These are phyloP conservation scores for Thryonomys swinderianus DNA, from an alignment of 2,113 vertebrate genomes.

Conservation along the genomic window DNA sequence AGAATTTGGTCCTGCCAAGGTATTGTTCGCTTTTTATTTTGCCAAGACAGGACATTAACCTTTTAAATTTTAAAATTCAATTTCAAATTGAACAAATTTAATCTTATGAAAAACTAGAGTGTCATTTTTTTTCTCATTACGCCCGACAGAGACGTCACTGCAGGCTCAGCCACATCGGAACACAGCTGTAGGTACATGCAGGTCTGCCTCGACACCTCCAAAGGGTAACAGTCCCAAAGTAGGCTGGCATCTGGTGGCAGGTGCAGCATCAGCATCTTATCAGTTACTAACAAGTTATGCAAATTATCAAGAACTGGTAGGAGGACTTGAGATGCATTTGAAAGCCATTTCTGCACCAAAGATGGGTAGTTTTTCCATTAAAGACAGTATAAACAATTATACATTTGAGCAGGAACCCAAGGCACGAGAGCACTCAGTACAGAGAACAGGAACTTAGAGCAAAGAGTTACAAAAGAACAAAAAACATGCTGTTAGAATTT, in stretches of 20 bases:
- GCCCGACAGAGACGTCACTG: not conserved
- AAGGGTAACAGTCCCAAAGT: not conserved
- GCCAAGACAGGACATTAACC: conserved; percentile 1
- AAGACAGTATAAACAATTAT: not conserved
- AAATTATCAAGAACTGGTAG: not conserved
- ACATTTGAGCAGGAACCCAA: not conserved
- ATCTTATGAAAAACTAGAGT: not conserved
- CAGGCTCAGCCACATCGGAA: not conserved
- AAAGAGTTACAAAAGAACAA: not conserved
- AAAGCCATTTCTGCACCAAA: not conserved
- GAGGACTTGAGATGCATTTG: not conserved
- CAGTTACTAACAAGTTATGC: not conserved
- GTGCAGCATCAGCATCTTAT: not conserved
- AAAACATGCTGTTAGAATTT: not conserved
- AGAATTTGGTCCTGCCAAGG: not conserved
- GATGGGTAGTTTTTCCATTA: not conserved
- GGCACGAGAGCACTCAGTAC: not conserved
- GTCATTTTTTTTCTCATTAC: not conserved
- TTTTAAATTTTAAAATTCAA: conserved; percentile 28
- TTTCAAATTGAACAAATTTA: conserved; percentile 36
- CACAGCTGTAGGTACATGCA: not conserved
- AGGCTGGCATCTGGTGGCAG: not conserved
- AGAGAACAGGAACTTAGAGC: not conserved
- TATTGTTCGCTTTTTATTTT: not conserved
- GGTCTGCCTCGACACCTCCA: not conserved